Conservation (phyloP, 2,888 invertebrate genomes). For the Ferdinandea cuprea region DNA sequence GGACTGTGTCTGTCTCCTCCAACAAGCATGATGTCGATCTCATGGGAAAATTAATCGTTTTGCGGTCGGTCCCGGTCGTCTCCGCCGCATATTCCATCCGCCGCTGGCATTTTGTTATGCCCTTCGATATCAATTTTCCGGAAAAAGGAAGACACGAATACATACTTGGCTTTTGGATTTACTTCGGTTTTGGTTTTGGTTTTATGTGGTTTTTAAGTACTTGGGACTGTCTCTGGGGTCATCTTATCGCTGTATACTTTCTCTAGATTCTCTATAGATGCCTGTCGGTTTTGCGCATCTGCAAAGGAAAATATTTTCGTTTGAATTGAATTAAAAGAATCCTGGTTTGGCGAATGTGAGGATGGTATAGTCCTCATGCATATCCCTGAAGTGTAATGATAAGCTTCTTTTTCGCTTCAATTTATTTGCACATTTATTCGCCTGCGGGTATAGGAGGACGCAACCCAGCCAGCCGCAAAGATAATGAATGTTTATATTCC, state of each 20-base stretch:
- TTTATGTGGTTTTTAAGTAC: conserved; percentile 37
- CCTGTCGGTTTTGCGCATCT: too few relatives aligned
- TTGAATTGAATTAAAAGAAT: conserved; percentile 62
- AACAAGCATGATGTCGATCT: conserved; percentile 27
- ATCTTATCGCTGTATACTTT: conserved; percentile 31
- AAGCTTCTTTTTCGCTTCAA: conserved; percentile 51
- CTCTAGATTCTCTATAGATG: not conserved
- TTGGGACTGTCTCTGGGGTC: conserved; percentile 52
- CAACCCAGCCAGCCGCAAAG: conserved; percentile 8
- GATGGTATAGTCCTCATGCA: conserved; percentile 9
- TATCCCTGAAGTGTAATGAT: conserved; percentile 63
- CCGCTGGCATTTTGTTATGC: conserved; percentile 5
- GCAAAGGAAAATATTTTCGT: conserved; percentile 46
- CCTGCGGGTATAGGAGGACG: conserved; percentile 13
- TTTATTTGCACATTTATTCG: conserved; percentile 35
- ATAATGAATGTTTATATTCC: conserved; percentile 51
- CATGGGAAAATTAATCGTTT: conserved; percentile 74
- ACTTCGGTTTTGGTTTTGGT: conserved; percentile 36
- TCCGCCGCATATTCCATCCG: not conserved
- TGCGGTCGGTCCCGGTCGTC: conserved; percentile 52
- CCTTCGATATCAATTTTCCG: conserved; percentile 66
- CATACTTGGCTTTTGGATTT: conserved; percentile 41
- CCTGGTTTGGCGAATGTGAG: conserved; percentile 9
- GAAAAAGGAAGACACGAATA: conserved; percentile 44
- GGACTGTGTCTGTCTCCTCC: not conserved